phyloP scores from a whole-genome alignment of 2,888 invertebrate species.

The Eumacrocentrus americanus region DNA sequence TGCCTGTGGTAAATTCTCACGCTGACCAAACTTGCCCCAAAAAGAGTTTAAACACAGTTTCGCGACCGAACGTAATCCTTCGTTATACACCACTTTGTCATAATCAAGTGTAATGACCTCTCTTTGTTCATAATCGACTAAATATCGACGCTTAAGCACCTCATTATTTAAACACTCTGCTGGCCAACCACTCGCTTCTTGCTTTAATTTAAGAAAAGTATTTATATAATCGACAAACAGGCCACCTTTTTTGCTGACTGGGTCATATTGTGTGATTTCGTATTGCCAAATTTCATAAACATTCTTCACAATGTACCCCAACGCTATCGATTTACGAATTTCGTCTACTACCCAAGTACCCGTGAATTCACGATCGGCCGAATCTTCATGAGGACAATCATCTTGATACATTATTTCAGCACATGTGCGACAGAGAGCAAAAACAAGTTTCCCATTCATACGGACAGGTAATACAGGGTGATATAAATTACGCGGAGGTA shows the following conservation, averaged over 20 bases:
- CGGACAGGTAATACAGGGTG: no score
- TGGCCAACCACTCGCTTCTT: slow-evolving; percentile 43
- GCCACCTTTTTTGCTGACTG: slow-evolving; percentile 25
- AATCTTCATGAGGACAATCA: no score
- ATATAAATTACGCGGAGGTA: no score
- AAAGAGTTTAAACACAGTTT: slow-evolving; percentile 46
- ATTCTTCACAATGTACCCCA: slow-evolving; percentile 47
- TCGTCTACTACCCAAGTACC: no score
- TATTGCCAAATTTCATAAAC: slow-evolving; percentile 49
- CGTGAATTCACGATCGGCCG: no score
- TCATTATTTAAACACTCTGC: slow-evolving; percentile 23
- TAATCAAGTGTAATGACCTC: slow-evolving; percentile 40
- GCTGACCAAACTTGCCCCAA: slow-evolving; percentile 48
- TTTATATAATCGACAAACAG: slow-evolving; percentile 45
- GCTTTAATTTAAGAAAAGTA: slow-evolving; percentile 42
- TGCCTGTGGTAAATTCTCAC: slow-evolving; percentile 38
- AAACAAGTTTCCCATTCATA: no score
- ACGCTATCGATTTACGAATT: neutral
- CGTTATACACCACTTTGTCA: slow-evolving; percentile 38
- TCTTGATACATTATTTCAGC: no score
- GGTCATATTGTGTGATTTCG: slow-evolving; percentile 35
- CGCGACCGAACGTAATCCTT: slow-evolving; percentile 40
- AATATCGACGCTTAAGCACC: neutral
- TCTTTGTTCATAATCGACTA: slow-evolving; percentile 22
- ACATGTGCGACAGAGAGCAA: no score